Conservation (phyloP, 2,797 vertebrate genomes). For the Paguma larvata region DNA sequence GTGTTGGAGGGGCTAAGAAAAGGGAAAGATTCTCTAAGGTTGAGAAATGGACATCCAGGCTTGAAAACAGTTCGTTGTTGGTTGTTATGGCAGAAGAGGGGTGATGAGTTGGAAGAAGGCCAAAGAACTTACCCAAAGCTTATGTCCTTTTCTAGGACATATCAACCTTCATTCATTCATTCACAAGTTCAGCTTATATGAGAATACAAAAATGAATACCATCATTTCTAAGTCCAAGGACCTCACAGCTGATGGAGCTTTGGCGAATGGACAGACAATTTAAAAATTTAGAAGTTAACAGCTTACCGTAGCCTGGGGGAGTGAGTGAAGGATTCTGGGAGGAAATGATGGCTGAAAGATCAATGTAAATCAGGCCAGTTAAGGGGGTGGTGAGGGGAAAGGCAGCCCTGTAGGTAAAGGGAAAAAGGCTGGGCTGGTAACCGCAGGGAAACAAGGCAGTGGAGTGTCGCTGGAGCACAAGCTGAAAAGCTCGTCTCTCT, state of each 20-base stretch:
- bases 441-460: too few relatives aligned
- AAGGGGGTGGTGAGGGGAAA: not conserved
- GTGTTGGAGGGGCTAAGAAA: not conserved
- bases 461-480: fast-evolving
- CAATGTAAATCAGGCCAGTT: not conserved
- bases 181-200: not conserved
- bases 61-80: not conserved
- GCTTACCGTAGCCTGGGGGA: not conserved
- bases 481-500: not conserved
- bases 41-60: not conserved
- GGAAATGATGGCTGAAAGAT: not conserved
- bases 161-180: not conserved
- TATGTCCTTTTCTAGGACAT: not conserved
- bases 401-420: not conserved
- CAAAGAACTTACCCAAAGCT: not conserved
- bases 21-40: not conserved
- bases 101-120: not conserved
- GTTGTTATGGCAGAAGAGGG: not conserved
- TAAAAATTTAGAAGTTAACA: not conserved
- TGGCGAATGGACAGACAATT: not conserved
- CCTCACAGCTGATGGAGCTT: not conserved
- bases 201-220: not conserved
- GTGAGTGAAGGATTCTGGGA: not conserved
- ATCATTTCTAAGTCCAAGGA: not conserved
- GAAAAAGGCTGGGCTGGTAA: not conserved